Base-by-base conservation (phyloP, 2,797 vertebrate genomes). In the Melanotaenia nigrans region DNA sequence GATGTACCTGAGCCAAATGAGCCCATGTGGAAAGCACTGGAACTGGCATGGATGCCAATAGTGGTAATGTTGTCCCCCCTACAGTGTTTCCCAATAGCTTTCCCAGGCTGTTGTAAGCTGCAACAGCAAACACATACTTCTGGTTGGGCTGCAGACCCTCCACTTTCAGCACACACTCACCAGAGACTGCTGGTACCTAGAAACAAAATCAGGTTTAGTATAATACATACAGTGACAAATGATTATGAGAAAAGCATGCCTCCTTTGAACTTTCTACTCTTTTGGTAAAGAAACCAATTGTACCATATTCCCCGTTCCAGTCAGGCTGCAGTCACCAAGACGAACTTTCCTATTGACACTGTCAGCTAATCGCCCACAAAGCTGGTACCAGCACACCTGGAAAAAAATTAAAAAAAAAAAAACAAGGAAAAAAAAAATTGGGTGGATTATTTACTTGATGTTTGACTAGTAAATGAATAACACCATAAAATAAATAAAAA, bases 51-150 rank as follows among this genome's bases (percentile, higher is more conserved):
- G 95, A 96, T 57, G 97, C 92, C 70, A 98, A 90, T 61, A 99
- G 78, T n/a, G 97, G 96, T 36, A 93, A 93, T 5, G 96, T 96
- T 12, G 92, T 94, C 76, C 94, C 92, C 24, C 98, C 98, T 68
- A 97, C 83, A 11, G 85, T 67, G 61, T 92, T 91, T 13, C 97
- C 96, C n/a, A 99, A 77, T 35, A 98, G 93, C 62, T 92, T 95
- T 25, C 96, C 96, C 76, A 95, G 85, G 74, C 88, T 90, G 82
- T 95, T 92, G 85, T 96, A 99, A 0, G 96, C 97, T 73, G 96
- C 97, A 0, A 98, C 82, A 5, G 98, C 97, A 95, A 99, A 99
- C 71, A 97, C 30, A 3, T 99, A 99, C 73, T 92, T 96, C 89
- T 96, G 95, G 89, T 99, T 97, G 68, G 93, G 88, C 81, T 96